Percentiles rank a stretch among this genome's conserved stretches.
These are phyloP conservation scores for Coremacera marginata DNA, from an alignment of 2,888 invertebrate species.

Conservation along the genomic window DNA sequence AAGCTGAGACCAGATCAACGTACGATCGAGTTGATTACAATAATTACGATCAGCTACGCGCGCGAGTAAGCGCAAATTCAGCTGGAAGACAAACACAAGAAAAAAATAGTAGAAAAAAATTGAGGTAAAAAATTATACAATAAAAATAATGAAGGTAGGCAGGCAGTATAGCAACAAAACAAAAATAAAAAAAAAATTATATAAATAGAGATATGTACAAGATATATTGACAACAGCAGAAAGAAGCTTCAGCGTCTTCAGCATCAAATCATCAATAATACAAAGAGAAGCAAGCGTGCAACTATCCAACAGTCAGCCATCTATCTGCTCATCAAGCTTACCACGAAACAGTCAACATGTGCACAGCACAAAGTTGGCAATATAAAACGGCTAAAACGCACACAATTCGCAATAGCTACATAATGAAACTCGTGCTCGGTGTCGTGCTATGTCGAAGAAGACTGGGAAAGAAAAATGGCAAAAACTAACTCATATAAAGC, in stretches of 20 bases:
- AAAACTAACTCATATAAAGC: not conserved
- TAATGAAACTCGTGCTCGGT: not conserved
- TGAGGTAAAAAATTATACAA: slow-evolving; percentile 16
- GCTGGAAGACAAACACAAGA: slow-evolving; percentile 4
- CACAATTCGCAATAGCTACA: slow-evolving; percentile 33
- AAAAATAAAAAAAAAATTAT: slow-evolving; percentile 4
- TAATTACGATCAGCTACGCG: slow-evolving; percentile 67
- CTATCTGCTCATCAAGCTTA: not conserved
- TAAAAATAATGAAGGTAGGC: slow-evolving; percentile 18
- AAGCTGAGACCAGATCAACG: slow-evolving; percentile 30
- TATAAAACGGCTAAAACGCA: slow-evolving; percentile 34
- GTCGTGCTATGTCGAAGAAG: not conserved
- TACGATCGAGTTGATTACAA: slow-evolving; percentile 62
- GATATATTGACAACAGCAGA: not conserved
- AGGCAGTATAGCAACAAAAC: slow-evolving; percentile 17
- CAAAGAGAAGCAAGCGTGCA: slow-evolving; percentile 5
- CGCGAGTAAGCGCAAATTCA: slow-evolving; percentile 46
- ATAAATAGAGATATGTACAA: not conserved
- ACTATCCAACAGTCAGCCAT: not conserved
- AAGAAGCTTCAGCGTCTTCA: slow-evolving; percentile 23
- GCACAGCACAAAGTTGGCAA: slow-evolving; percentile 36
- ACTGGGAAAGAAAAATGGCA: not conserved
- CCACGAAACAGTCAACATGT: not conserved
- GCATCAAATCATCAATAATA: slow-evolving; percentile 12
- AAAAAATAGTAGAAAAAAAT: not conserved